A percentile compares a stretch with the other conserved stretches of the same genome.
These are phyloP conservation scores for Nephrotoma guestfalica DNA, from an alignment of 2,888 invertebrate species.

Conservation along the genomic window DNA sequence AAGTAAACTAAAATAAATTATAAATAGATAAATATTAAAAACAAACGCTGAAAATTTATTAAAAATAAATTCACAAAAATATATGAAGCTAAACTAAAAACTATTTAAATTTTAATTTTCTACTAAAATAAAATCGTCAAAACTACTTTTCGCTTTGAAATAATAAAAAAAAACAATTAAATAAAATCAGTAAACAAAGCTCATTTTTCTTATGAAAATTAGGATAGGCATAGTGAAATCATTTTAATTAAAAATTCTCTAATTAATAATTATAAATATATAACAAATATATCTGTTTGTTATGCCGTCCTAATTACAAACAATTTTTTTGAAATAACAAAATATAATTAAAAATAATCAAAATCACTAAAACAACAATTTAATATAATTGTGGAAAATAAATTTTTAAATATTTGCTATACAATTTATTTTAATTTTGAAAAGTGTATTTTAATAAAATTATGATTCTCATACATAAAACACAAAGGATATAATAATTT, in stretches of 20 bases:
- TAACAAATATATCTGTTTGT: neutral
- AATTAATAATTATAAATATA: neutral
- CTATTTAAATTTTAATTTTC: neutral
- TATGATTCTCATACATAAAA: neutral
- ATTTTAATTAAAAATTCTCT: neutral
- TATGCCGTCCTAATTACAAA: neutral
- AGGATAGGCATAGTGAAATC: neutral
- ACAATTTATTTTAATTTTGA: neutral
- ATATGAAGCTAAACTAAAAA: neutral
- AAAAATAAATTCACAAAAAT: neutral
- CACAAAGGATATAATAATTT: neutral
- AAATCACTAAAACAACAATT: neutral
- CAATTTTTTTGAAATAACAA: neutral
- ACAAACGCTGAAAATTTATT: neutral
- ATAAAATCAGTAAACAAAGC: neutral
- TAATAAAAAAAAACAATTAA: neutral
- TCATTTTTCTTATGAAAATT: neutral
- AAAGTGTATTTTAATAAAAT: neutral
- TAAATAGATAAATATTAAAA: neutral
- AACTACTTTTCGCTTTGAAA: neutral
- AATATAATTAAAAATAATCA: neutral
- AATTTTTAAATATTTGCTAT: neutral
- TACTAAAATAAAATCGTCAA: neutral
- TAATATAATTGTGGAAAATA: neutral
- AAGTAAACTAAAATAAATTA: neutral